These are phyloP conservation scores for Brachionus manjavacas DNA, from an alignment of 1,140 invertebrate species.

Conservation along the genomic window DNA sequence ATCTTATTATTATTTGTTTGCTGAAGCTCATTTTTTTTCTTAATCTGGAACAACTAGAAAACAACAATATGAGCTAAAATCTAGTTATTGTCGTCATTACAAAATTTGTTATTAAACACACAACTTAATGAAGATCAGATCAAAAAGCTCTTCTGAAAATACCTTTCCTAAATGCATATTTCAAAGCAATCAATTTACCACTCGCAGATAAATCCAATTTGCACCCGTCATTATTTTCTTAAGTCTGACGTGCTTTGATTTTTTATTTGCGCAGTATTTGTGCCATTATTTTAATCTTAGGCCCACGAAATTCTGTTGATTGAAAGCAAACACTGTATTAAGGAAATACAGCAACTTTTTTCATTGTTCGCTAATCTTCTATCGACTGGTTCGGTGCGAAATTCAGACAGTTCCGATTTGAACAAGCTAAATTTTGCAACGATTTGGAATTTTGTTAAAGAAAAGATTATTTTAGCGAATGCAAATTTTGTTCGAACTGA, in stretches of 20 bases:
- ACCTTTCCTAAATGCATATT: not conserved
- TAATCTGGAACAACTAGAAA: constrained; percentile 33
- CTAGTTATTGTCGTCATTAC: constrained; percentile 33
- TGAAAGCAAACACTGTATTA: not conserved
- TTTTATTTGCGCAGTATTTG: not conserved
- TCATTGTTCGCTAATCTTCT: not conserved
- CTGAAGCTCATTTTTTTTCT: not conserved
- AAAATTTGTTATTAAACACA: constrained; percentile 34
- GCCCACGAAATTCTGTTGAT: not conserved
- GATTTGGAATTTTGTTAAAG: not conserved
- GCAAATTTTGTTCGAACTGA: not conserved
- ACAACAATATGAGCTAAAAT: not conserved
- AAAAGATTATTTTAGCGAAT: not conserved
- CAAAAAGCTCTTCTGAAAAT: constrained; percentile 30
- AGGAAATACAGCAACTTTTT: not conserved
- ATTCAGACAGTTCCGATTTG: not conserved
- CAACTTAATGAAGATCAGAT: constrained; percentile 28
- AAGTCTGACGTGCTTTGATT: not conserved
- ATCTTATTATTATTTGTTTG: constrained; percentile 27
- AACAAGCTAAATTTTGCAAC: not conserved
- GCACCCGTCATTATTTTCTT: not conserved
- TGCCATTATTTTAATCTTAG: not conserved
- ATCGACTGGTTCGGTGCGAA: not conserved
- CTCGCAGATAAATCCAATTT: constrained; percentile 31
- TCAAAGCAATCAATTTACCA: constrained; percentile 30